Conservation (phyloP, 2,113 vertebrate genomes). For the Pterocles gutturalis region DNA sequence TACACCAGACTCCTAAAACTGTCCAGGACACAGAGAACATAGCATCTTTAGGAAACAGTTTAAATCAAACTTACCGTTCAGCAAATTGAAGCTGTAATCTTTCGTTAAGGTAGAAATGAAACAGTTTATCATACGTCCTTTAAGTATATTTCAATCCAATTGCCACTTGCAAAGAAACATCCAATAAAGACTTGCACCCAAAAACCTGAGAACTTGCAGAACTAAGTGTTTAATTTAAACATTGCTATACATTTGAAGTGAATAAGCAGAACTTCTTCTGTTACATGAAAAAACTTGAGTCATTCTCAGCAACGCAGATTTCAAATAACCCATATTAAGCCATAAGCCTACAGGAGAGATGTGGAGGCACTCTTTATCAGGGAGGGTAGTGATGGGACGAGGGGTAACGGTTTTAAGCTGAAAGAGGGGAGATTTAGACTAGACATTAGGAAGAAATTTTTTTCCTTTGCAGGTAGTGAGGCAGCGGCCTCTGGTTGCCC, state of each 20-base stretch:
- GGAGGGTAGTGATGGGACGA: too few relatives aligned
- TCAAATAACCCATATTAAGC: background rate
- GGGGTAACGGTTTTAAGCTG: too few relatives aligned
- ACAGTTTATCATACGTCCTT: background rate
- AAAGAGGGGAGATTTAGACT: too few relatives aligned
- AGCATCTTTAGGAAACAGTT: background rate
- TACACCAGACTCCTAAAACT: background rate
- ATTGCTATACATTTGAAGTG: background rate
- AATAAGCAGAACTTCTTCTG: background rate
- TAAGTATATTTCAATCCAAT: background rate
- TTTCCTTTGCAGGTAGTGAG: too few relatives aligned
- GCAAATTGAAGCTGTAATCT: slow-evolving; percentile 86
- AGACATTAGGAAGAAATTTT: too few relatives aligned
- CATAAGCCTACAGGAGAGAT: too few relatives aligned
- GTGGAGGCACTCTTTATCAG: too few relatives aligned
- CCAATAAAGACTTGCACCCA: background rate
- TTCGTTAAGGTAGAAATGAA: slow-evolving; percentile 79
- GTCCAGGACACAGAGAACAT: background rate
- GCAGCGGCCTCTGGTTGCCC: too few relatives aligned
- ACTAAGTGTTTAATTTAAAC: background rate
- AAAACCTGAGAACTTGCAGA: background rate
- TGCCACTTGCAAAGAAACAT: background rate
- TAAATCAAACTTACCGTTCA: slow-evolving; percentile 80
- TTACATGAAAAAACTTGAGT: background rate
- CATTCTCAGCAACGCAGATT: background rate